phyloP scores from a whole-genome alignment of 2,888 invertebrate genomes.

The Danaus chrysippus region DNA sequence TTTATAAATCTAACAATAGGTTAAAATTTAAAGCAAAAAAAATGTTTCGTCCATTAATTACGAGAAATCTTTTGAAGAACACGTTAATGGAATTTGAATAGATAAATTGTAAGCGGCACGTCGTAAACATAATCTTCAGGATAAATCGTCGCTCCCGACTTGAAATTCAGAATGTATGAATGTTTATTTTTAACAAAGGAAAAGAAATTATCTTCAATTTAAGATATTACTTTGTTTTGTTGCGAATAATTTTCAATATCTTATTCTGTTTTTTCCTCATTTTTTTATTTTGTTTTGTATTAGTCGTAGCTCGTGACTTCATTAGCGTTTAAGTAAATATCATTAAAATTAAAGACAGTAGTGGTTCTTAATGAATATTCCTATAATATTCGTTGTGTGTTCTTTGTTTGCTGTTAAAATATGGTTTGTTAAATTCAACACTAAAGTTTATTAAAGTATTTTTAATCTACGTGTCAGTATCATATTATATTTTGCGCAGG shows the following conservation, averaged over 20 bases:
- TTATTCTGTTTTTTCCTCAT: neutral
- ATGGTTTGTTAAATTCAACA: too few relatives aligned
- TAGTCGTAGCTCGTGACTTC: too few relatives aligned
- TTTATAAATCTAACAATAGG: neutral
- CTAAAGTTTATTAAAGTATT: too few relatives aligned
- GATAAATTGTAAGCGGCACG: constrained; percentile 28
- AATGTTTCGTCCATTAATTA: constrained; percentile 21
- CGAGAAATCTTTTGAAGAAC: constrained; percentile 16
- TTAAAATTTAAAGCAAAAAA: neutral
- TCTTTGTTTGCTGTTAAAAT: too few relatives aligned
- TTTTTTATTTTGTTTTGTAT: neutral
- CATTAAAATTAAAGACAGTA: too few relatives aligned
- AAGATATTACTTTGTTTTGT: neutral
- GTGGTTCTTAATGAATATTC: too few relatives aligned
- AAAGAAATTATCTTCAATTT: neutral
- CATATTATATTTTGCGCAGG: too few relatives aligned
- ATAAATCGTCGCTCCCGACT: constrained; percentile 19
- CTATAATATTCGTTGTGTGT: too few relatives aligned
- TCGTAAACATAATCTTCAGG: constrained; percentile 27
- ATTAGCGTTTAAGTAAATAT: too few relatives aligned
- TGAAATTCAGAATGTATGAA: constrained; percentile 1
- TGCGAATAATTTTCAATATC: neutral
- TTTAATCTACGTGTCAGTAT: too few relatives aligned
- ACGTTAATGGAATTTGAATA: constrained; percentile 26
- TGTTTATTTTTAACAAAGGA: constrained; percentile 1